phyloP scores from a whole-genome alignment of 2,888 invertebrate species.

The Leptarthrus brevirostris region DNA sequence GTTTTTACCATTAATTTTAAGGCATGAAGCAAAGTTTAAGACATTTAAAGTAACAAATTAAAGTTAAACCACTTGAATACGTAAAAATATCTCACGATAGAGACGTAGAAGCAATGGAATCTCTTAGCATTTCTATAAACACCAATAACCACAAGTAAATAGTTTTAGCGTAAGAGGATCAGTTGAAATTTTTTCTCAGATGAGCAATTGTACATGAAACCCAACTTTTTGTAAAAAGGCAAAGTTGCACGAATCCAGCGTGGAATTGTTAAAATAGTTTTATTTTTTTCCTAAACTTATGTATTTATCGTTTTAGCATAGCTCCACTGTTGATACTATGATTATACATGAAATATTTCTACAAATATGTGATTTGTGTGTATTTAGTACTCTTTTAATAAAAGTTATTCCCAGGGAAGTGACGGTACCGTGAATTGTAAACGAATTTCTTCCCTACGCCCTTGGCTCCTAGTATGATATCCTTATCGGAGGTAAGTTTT shows the following conservation, averaged over 20 bases:
- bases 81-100: not conserved
- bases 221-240: not conserved
- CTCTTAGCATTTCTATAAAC: not conserved
- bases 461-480: no score
- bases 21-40: no score
- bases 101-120: not conserved
- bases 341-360: slow-evolving; percentile 37
- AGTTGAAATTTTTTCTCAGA: not conserved
- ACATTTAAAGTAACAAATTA: not conserved
- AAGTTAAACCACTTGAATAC: not conserved
- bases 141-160: not conserved
- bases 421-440: no score
- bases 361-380: slow-evolving; percentile 41
- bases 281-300: slow-evolving; percentile 22
- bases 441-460: no score
- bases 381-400: slow-evolving; percentile 39
- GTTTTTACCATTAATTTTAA: no score
- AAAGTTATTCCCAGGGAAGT: slow-evolving; percentile 34
- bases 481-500: no score
- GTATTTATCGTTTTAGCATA: slow-evolving; percentile 40
- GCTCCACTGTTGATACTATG: slow-evolving; percentile 22
- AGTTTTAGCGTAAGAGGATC: not conserved
- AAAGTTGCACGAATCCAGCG: not conserved
- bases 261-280: slow-evolving; percentile 36
- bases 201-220: not conserved